A percentile compares a stretch with the other conserved stretches of the same genome.
These are phyloP conservation scores for Diaphora mendica DNA, from an alignment of 2,888 invertebrate species.

Conservation along the genomic window DNA sequence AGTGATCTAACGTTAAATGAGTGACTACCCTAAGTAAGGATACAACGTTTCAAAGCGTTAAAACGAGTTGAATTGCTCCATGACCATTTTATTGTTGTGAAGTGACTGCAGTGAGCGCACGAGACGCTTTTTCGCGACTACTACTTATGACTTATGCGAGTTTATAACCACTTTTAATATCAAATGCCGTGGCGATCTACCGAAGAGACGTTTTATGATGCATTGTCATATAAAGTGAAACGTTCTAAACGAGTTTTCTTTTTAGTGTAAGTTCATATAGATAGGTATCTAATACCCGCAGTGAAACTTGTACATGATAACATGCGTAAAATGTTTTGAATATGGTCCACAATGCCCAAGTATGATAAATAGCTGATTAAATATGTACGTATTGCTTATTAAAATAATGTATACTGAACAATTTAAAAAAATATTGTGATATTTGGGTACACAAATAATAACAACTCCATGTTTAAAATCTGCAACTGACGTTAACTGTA, in stretches of 20 bases:
- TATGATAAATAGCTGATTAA: neutral
- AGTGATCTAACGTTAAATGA: constrained; percentile 24
- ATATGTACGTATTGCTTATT: neutral
- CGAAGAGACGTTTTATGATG: constrained; percentile 50
- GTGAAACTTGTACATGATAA: neutral
- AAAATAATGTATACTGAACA: too few species aligned
- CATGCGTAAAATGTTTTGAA: neutral
- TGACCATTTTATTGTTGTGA: constrained; percentile 24
- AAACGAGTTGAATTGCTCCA: constrained; percentile 26
- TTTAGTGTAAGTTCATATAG: constrained; percentile 45
- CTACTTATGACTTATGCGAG: constrained; percentile 28
- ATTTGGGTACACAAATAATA: neutral
- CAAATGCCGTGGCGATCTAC: constrained; percentile 46
- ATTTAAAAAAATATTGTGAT: neutral
- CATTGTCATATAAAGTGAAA: constrained; percentile 51
- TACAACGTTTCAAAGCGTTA: constrained; percentile 27
- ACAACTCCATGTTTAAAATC: neutral
- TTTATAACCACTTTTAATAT: constrained; percentile 26
- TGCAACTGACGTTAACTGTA: neutral
- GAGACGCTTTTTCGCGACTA: constrained; percentile 30
- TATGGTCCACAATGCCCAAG: neutral
- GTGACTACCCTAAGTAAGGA: constrained; percentile 22
- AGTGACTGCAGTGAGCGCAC: constrained; percentile 23
- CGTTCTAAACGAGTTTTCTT: constrained; percentile 50
- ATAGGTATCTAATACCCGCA: neutral